Percentiles rank a stretch among this genome's conserved stretches.
These are phyloP conservation scores for Rambutsinella grinnellia DNA, from an alignment of 2,888 invertebrate species.

Conservation along the genomic window DNA sequence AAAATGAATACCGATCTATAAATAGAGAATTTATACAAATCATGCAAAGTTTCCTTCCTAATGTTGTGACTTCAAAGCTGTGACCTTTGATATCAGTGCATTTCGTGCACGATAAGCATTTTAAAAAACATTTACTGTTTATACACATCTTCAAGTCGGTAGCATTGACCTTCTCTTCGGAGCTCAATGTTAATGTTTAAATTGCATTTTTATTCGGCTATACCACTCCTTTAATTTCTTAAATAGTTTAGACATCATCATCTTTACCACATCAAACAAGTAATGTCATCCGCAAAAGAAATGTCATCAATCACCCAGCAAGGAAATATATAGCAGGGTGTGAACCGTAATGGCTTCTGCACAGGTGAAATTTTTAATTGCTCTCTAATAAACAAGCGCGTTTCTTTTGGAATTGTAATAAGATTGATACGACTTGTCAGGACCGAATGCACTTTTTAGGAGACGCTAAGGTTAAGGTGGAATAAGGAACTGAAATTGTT, in stretches of 20 bases:
- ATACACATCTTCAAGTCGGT: neutral
- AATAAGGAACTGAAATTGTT: too few relatives aligned
- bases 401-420: slow-evolving; percentile 17
- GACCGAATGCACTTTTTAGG: slow-evolving; percentile 28
- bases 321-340: neutral
- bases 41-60: slow-evolving; percentile 30
- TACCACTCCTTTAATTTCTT: too few relatives aligned
- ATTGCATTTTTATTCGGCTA: slow-evolving; percentile 46
- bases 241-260: too few relatives aligned
- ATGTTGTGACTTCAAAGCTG: too few relatives aligned
- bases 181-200: slow-evolving; percentile 45
- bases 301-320: neutral
- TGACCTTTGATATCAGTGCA: too few relatives aligned
- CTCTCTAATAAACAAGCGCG: too few relatives aligned
- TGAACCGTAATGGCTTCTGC: neutral
- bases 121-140: slow-evolving; percentile 6
- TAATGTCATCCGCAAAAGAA: too few relatives aligned
- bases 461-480: too few relatives aligned
- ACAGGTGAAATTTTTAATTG: slow-evolving; percentile 10
- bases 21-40: slow-evolving; percentile 24
- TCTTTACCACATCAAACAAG: too few relatives aligned
- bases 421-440: slow-evolving; percentile 23
- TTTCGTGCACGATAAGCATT: slow-evolving; percentile 9
- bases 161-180: slow-evolving; percentile 40
- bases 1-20: neutral